phyloP scores from a whole-genome alignment of 2,888 invertebrate species.

The Leptothorax acervorum region DNA sequence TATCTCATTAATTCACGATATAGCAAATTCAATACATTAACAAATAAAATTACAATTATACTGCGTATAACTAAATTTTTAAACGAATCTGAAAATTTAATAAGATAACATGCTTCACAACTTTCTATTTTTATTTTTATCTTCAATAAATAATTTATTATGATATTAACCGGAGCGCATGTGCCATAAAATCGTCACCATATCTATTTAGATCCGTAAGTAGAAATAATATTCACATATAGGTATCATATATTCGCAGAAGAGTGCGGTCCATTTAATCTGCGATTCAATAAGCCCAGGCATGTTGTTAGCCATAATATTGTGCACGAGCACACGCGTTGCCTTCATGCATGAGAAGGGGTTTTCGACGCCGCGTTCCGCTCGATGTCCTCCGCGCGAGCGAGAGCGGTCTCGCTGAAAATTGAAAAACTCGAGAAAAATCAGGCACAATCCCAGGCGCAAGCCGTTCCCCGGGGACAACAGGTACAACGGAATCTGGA shows the following conservation, averaged over 20 bases:
- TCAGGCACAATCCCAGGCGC: slow-evolving; percentile 43
- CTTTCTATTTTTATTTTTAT: neutral
- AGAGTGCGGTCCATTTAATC: slow-evolving; percentile 29
- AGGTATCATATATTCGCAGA: neutral
- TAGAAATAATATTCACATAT: neutral
- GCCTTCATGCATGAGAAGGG: neutral
- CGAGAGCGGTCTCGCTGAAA: slow-evolving; percentile 42
- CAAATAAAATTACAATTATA: neutral
- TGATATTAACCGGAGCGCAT: neutral
- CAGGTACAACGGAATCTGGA: slow-evolving; percentile 45
- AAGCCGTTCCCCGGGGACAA: slow-evolving; percentile 40
- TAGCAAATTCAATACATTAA: neutral
- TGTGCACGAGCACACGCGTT: slow-evolving; percentile 9
- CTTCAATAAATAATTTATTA: neutral
- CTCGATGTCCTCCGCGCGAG: slow-evolving; percentile 43
- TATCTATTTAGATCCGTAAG: neutral
- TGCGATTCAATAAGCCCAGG: slow-evolving; percentile 41
- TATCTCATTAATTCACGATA: neutral
- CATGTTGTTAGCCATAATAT: slow-evolving; percentile 26
- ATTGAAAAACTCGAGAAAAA: slow-evolving; percentile 57
- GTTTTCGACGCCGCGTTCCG: slow-evolving; percentile 37
- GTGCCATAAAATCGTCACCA: no score
- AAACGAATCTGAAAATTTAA: neutral
- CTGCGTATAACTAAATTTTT: neutral
- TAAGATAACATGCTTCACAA: neutral